Conservation (phyloP, 2,888 invertebrate species). For the Bruchidius siliquastri region DNA sequence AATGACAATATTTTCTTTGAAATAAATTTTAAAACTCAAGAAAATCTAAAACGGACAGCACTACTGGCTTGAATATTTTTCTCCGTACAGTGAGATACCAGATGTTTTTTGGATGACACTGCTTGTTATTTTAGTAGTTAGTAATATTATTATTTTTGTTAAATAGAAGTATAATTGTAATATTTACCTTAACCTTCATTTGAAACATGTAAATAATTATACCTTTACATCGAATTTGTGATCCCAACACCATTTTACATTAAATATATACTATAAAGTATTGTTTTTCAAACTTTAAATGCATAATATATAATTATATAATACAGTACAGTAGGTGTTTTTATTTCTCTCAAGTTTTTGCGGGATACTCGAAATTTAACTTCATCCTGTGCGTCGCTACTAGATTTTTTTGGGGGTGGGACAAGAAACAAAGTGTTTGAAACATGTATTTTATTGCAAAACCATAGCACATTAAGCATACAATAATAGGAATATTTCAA, state of each 20-base stretch:
- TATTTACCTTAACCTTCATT: too few species aligned
- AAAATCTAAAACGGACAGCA: too few species aligned
- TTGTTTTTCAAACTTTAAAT: background rate
- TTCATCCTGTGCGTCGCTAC: too few species aligned
- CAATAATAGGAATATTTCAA: too few species aligned
- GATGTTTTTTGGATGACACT: background rate
- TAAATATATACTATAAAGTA: background rate
- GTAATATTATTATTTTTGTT: background rate
- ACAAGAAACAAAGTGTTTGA: too few species aligned
- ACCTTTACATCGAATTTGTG: background rate
- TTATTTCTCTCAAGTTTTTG: background rate
- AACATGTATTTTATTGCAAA: too few species aligned
- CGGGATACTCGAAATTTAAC: too few species aligned
- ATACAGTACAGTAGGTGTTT: background rate
- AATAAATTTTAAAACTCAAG: too few species aligned
- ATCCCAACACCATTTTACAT: background rate
- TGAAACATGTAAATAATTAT: background rate
- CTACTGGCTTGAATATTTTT: too few species aligned
- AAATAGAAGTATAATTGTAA: background rate
- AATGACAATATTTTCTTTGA: too few species aligned
- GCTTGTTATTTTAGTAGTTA: background rate
- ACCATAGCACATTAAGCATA: too few species aligned
- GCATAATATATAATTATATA: background rate
- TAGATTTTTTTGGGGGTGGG: too few species aligned
- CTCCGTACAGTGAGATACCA: background rate